A percentile compares a stretch with the other conserved stretches of the same genome.
Conservation (phyloP, 2,797 vertebrate species). For the Hirundo rustica region DNA sequence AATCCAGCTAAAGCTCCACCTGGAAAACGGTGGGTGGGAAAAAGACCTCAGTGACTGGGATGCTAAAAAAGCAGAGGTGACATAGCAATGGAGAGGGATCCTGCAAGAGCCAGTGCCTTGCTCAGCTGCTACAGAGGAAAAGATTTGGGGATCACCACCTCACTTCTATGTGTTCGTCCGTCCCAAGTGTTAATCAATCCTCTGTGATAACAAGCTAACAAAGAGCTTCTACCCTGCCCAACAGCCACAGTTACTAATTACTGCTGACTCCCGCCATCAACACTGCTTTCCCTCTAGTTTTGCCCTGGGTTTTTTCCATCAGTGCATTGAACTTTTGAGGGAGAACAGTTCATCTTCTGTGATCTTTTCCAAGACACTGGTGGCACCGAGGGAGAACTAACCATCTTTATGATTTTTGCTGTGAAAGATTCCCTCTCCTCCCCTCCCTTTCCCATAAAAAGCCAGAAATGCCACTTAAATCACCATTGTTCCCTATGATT, state of each 20-base stretch:
- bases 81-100: neutral
- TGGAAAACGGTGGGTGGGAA: neutral
- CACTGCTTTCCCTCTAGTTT: neutral
- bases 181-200: neutral
- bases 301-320: neutral
- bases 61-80: neutral
- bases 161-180: neutral
- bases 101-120: neutral
- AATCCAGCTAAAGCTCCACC: conserved; percentile 46
- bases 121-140: neutral
- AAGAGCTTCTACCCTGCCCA: neutral
- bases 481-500: conserved; percentile 47
- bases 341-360: neutral
- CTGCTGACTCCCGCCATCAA: neutral
- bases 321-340: neutral
- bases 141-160: neutral
- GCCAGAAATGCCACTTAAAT: conserved; percentile 41
- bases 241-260: neutral
- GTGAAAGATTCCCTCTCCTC: neutral
- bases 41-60: neutral
- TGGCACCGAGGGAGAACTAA: neutral
- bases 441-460: conserved; percentile 19
- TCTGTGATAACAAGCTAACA: neutral
- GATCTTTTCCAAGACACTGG: neutral
- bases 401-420: neutral